A percentile compares a stretch with the other conserved stretches of the same genome.
Conservation (phyloP, 2,797 vertebrate species). For the Pseudochromis fuscus region DNA sequence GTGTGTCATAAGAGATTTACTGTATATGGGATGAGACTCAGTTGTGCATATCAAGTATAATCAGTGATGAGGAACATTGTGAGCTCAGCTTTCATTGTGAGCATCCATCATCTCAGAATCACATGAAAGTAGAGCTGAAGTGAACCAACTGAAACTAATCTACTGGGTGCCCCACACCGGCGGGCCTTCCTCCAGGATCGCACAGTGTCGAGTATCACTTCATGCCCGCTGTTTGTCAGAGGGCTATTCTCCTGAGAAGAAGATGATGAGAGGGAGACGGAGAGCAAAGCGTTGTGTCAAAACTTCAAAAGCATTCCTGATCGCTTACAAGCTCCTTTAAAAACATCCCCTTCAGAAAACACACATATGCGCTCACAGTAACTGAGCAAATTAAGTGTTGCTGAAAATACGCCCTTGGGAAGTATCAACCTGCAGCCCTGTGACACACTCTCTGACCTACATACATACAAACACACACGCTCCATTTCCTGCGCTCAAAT, state of each 20-base stretch:
- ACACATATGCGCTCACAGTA: constrained; percentile 37
- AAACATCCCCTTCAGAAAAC: constrained; percentile 48
- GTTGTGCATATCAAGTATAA: constrained; percentile 28
- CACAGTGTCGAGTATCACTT: constrained; percentile 52
- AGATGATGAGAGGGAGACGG: constrained; percentile 61
- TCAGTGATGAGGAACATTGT: constrained; percentile 29
- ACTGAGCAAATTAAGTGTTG: constrained; percentile 45
- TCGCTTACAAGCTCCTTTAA: constrained; percentile 68
- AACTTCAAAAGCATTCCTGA: constrained; percentile 85
- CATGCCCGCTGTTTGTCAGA: constrained; percentile 28
- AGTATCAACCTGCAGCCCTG: constrained; percentile 24
- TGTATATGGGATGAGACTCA: constrained; percentile 21
- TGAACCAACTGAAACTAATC: constrained; percentile 61
- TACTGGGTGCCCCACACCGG: constrained; percentile 31
- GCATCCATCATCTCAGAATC: constrained; percentile 43
- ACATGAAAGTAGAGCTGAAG: constrained; percentile 34
- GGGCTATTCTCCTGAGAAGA: constrained; percentile 38
- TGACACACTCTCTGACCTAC: constrained; percentile 39
- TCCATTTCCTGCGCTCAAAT: constrained; percentile 48
- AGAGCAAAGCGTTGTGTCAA: constrained; percentile 60
- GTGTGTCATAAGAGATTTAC: constrained; percentile 20
- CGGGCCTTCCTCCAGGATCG: constrained; percentile 7
- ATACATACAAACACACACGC: constrained; percentile 37
- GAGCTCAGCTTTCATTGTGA: constrained; percentile 51
- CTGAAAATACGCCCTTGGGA: constrained; percentile 37